These are phyloP conservation scores for Coelopa frigida DNA, from an alignment of 1,140 invertebrate species.

Conservation along the genomic window DNA sequence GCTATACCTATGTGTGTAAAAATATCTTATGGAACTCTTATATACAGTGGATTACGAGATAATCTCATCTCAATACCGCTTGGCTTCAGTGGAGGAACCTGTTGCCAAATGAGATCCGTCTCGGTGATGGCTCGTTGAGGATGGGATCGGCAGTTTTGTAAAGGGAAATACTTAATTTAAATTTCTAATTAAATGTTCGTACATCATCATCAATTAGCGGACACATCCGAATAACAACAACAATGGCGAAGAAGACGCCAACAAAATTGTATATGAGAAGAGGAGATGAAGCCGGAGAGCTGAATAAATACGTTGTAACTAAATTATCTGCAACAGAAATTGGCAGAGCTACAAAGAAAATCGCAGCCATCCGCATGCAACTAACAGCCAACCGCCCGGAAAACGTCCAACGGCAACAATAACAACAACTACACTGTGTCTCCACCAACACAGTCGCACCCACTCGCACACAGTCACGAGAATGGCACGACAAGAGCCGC, in stretches of 20 bases:
- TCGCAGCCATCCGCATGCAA: constrained; percentile 42
- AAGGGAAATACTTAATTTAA: no score
- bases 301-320: no score
- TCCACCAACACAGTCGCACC: constrained; percentile 5
- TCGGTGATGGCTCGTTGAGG: no score
- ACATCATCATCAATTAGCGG: constrained; percentile 9
- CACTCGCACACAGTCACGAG: constrained; percentile 3
- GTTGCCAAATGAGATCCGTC: no score
- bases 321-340: constrained; percentile 29
- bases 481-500: not conserved
- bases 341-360: constrained; percentile 17
- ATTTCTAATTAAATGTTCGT: no score
- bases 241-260: not conserved
- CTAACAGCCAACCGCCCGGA: constrained; percentile 38
- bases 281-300: not conserved
- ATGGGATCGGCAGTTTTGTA: no score
- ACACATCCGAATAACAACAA: not conserved
- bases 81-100: no score
- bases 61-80: no score
- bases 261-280: not conserved
- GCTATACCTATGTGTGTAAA: no score
- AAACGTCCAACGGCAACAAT: constrained; percentile 5
- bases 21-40: no score
- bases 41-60: no score
- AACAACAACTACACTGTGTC: constrained; percentile 1